Percentiles rank a stretch among this genome's conserved stretches.
These are phyloP conservation scores for Rana temporaria DNA, from an alignment of 2,113 vertebrate genomes.

Conservation along the genomic window DNA sequence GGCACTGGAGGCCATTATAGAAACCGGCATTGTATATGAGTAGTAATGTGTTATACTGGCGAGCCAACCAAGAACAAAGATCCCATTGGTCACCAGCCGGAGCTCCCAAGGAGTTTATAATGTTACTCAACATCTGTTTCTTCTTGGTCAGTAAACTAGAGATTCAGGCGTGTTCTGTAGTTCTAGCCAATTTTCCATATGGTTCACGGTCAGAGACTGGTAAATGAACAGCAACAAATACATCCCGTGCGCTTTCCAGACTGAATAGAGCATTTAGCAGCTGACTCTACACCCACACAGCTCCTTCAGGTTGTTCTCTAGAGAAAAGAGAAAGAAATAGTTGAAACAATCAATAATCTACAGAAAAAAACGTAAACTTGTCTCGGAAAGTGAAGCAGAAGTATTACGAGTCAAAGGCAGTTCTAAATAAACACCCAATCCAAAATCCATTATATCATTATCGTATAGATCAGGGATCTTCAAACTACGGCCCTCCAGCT, in stretches of 20 bases:
- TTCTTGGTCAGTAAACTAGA: neutral
- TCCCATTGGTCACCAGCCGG: slow-evolving; percentile 26
- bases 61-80: slow-evolving; percentile 13
- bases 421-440: too few relatives aligned
- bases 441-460: too few relatives aligned
- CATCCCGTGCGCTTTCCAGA: neutral
- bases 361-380: too few relatives aligned
- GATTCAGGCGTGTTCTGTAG: neutral
- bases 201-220: neutral
- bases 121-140: slow-evolving; percentile 48
- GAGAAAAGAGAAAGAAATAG: slow-evolving; percentile 2
- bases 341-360: neutral
- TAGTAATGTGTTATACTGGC: neutral
- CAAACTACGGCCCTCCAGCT: too few relatives aligned
- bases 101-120: slow-evolving; percentile 23
- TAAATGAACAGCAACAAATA: neutral
- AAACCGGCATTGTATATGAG: slow-evolving; percentile 74
- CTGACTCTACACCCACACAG: neutral
- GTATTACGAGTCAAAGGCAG: too few relatives aligned
- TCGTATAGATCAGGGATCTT: too few relatives aligned
- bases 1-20: slow-evolving; percentile 81
- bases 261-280: neutral
- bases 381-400: too few relatives aligned
- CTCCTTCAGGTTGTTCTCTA: neutral
- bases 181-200: neutral